Evolutionary conservation across 1,140 invertebrate species (phyloP).

Genomic region (Anagrus nilaparvatae): DNA sequence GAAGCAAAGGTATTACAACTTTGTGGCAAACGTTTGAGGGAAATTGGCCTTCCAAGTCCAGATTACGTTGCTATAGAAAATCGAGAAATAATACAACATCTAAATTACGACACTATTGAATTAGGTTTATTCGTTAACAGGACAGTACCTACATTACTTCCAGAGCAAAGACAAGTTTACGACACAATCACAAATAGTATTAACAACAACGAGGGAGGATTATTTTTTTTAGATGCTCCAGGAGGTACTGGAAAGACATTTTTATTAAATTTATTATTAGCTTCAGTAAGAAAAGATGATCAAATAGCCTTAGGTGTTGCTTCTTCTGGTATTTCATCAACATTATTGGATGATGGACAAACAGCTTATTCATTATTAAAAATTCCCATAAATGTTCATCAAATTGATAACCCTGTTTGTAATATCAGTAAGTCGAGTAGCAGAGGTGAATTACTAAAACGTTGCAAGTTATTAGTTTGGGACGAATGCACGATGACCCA

Average conservation of each 20-base stretch:
- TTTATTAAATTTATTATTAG: slow-evolving; percentile 15
- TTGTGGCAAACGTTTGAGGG: not conserved
- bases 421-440: too few species aligned
- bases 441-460: too few species aligned
- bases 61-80: not conserved
- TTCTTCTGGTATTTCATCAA: too few species aligned
- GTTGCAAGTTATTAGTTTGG: too few species aligned
- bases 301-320: too few species aligned
- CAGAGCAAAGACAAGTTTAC: slow-evolving; percentile 5
- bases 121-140: slow-evolving; percentile 10
- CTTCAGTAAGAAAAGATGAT: slow-evolving; percentile 36
- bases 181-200: slow-evolving; percentile 5
- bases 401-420: too few species aligned
- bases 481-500: slow-evolving; percentile 34
- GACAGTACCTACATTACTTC: slow-evolving; percentile 13
- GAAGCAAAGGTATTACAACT: not conserved
- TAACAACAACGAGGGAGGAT: slow-evolving; percentile 6
- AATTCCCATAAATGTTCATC: too few species aligned
- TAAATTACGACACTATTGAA: not conserved
- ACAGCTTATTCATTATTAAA: too few species aligned
- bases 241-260: slow-evolving; percentile 32
- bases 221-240: slow-evolving; percentile 26
- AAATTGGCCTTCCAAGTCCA: not conserved
- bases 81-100: not conserved
- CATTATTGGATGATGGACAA: too few species aligned